Conservation (phyloP, 2,888 invertebrate genomes). For the Eristalinus aeneus region DNA sequence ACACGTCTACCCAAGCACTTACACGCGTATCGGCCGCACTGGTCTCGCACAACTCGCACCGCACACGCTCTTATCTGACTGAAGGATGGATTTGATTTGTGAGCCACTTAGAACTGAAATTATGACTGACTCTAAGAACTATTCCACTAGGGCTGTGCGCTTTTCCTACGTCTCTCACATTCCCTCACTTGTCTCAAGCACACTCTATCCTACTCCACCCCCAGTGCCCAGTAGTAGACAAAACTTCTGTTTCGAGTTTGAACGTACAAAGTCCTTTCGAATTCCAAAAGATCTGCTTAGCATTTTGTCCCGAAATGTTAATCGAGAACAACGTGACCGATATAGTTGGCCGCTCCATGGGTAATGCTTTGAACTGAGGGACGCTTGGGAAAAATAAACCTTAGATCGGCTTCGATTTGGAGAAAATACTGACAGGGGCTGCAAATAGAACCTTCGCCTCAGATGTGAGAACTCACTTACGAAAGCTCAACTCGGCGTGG, state of each 20-base stretch:
- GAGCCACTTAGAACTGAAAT: not conserved
- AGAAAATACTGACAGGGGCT: conserved; percentile 27
- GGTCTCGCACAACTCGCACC: not conserved
- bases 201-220: not conserved
- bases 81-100: not conserved
- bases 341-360: conserved; percentile 50
- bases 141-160: not conserved
- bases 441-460: not conserved
- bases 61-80: not conserved
- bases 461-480: not conserved
- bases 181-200: not conserved
- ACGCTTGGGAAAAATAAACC: not conserved
- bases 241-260: not conserved
- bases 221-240: not conserved
- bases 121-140: not conserved
- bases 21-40: not conserved
- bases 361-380: not conserved
- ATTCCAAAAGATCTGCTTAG: conserved; percentile 61
- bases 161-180: conserved; percentile 21
- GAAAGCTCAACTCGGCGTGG: not conserved
- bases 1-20: not conserved
- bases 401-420: not conserved
- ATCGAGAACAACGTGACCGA: conserved; percentile 61
- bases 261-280: conserved; percentile 57
- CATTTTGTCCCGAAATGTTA: conserved; percentile 65